These are phyloP conservation scores for Darevskia mixta DNA, from an alignment of 2,797 vertebrate genomes.

Conservation along the genomic window DNA sequence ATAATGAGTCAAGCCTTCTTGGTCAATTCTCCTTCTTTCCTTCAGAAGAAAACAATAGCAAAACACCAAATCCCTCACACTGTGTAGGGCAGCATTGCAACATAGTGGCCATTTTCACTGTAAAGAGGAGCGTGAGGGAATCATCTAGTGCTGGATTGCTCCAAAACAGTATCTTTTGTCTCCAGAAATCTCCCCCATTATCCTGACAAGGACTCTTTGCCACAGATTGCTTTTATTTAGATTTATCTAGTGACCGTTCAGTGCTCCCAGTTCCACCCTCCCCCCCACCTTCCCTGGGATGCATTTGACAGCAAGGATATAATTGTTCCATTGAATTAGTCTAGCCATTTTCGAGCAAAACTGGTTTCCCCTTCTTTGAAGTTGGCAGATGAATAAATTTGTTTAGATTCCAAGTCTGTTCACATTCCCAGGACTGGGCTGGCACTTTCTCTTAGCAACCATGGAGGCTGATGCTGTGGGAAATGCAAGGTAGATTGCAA, in stretches of 20 bases:
- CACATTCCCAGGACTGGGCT: slow-evolving; percentile 3
- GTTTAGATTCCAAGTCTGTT: slow-evolving; percentile 38
- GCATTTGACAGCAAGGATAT: slow-evolving; percentile 11
- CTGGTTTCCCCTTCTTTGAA: slow-evolving; percentile 41
- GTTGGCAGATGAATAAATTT: slow-evolving; percentile 1
- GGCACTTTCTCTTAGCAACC: slow-evolving; percentile 30
- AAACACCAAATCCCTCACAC: accelerated
- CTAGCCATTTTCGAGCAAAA: background rate
- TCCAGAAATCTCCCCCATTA: background rate
- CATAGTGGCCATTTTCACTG: slow-evolving; percentile 3
- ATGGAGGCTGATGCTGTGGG: background rate
- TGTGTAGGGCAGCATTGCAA: background rate
- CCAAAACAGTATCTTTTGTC: slow-evolving; percentile 1
- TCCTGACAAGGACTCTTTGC: background rate
- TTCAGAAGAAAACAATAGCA: background rate
- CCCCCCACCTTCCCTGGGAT: background rate
- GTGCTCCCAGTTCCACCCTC: background rate
- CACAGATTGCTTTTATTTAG: slow-evolving; percentile 23
- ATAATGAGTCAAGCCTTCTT: background rate
- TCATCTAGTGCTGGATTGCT: background rate
- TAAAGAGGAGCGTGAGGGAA: background rate
- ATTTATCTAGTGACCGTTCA: slow-evolving; percentile 14
- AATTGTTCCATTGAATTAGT: slow-evolving; percentile 13
- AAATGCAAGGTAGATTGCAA: background rate
- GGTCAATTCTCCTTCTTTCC: background rate